A percentile compares a stretch with the other conserved stretches of the same genome.
phyloP scores from a whole-genome alignment of 92 coral and sea anemone genomes.

The Micromussa lordhowensis region DNA sequence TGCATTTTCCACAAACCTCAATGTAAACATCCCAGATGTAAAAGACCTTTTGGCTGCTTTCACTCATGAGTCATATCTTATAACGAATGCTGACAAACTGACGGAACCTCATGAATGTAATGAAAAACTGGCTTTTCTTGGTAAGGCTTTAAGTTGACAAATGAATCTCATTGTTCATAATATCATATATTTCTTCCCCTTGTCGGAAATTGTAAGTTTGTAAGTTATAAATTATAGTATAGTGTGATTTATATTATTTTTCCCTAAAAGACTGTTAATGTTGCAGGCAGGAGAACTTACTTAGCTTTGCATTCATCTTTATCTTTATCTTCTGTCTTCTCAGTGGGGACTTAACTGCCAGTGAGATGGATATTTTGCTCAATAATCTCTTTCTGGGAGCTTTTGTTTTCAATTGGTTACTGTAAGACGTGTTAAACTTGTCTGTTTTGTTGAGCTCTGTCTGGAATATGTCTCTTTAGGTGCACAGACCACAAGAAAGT shows the following conservation, averaged over 20 bases:
- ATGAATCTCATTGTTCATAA: not conserved
- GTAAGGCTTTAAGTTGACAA: constrained; percentile 41
- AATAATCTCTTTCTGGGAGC: too few species aligned
- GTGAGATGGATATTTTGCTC: too few species aligned
- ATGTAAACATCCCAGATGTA: constrained; percentile 46
- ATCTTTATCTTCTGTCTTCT: too few species aligned
- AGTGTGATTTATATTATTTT: too few species aligned
- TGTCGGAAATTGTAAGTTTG: too few species aligned
- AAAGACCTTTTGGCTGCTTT: constrained; percentile 65
- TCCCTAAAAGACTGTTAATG: too few species aligned
- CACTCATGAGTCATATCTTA: constrained; percentile 77
- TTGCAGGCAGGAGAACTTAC: too few species aligned
- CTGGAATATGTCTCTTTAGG: constrained; percentile 56
- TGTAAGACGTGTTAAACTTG: not conserved
- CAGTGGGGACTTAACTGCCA: too few species aligned
- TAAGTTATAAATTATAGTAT: too few species aligned
- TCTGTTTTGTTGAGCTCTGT: not conserved
- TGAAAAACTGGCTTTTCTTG: constrained; percentile 86
- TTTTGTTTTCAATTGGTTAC: too few species aligned
- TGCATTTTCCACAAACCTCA: constrained; percentile 39
- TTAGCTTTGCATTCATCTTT: too few species aligned
- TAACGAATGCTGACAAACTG: constrained; percentile 54
- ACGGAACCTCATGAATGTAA: constrained; percentile 54
- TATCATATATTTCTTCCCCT: too few species aligned
- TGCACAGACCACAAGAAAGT: constrained; percentile 72